Evolutionary conservation across 2,797 vertebrate genomes (phyloP), one percentile per base, ranked within the genome.

Genomic region (Rhinatrema bivittatum): DNA sequence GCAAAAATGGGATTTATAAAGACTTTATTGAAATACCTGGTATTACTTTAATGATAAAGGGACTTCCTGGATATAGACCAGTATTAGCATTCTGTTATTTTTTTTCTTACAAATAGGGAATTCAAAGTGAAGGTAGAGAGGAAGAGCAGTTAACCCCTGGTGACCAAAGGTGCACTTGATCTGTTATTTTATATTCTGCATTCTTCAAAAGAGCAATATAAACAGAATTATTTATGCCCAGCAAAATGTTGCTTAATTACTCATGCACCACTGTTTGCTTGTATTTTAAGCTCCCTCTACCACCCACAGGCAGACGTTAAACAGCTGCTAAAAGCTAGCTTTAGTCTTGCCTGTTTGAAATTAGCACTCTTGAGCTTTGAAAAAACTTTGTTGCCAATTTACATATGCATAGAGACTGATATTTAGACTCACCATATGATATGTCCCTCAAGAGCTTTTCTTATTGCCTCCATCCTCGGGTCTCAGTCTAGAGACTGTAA

Each of bases 191-290:
- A 76, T 69, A 77, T 78, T 72, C 73, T 43, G 76, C 74, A 66
- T 79, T 89, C 82, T 87, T 89, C 84, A 86, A 78, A 68, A 83
- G 82, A 86, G 84, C 85, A 93, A 89, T 88, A 92, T 90, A 96
- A 97, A 97, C 93, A 91, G 91, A 92, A 96, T 98, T 97, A 98
- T 97, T 97, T 94, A 98, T 97, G 91, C 90, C 89, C 81, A 42
- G 91, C 86, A 91, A 96, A 97, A 96, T 92, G 91, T 84, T 89
- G 84, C 89, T 95, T 98, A 97, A 97, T 98, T 98, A 98, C 93
- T 93, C 86, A 90, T 92, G 90, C 92, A 88, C 86, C 77, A 83
- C 82, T 85, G 82, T 86, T 81, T 83, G 78, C 87, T 89, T 84
- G 82, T 79, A 85, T 86, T 87, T 89, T 88, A 87, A 89, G 82